Percentiles rank a stretch among this genome's conserved stretches.
These are phyloP conservation scores for Dexiosoma caninum DNA, from an alignment of 2,888 invertebrate genomes.

Conservation along the genomic window DNA sequence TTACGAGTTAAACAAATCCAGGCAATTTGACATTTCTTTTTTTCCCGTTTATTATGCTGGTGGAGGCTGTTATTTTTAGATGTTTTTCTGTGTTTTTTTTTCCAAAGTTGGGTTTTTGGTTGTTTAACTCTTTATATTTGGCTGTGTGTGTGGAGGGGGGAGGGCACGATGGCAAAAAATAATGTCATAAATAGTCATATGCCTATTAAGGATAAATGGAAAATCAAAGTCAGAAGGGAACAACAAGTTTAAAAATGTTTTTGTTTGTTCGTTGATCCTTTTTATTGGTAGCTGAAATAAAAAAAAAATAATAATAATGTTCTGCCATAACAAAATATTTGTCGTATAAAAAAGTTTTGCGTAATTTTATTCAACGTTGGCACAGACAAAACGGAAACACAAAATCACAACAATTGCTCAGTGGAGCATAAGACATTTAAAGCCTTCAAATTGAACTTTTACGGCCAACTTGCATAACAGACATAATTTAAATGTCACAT, in stretches of 20 bases:
- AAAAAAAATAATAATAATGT: constrained; percentile 36
- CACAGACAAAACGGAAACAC: constrained; percentile 62
- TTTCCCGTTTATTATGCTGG: neutral
- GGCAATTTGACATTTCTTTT: constrained; percentile 26
- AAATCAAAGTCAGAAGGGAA: constrained; percentile 1
- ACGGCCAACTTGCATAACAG: neutral
- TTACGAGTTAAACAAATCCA: constrained; percentile 45
- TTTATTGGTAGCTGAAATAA: neutral
- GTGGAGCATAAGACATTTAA: constrained; percentile 71
- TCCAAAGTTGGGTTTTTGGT: constrained; percentile 31
- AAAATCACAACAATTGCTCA: constrained; percentile 67
- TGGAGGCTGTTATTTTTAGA: neutral
- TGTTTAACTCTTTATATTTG: constrained; percentile 45
- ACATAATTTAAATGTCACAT: constrained; percentile 38
- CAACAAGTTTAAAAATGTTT: neutral
- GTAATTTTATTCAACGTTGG: neutral
- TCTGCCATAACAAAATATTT: constrained; percentile 21
- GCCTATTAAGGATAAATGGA: constrained; percentile 31
- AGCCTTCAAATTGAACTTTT: constrained; percentile 69
- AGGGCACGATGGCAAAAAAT: neutral
- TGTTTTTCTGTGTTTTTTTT: no score
- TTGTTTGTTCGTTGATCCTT: neutral
- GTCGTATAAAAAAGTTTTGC: neutral
- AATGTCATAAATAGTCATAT: constrained; percentile 45
- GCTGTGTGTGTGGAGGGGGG: neutral